Evolutionary conservation across 2,888 invertebrate genomes (phyloP).

Genomic region (Xylophagus ater): DNA sequence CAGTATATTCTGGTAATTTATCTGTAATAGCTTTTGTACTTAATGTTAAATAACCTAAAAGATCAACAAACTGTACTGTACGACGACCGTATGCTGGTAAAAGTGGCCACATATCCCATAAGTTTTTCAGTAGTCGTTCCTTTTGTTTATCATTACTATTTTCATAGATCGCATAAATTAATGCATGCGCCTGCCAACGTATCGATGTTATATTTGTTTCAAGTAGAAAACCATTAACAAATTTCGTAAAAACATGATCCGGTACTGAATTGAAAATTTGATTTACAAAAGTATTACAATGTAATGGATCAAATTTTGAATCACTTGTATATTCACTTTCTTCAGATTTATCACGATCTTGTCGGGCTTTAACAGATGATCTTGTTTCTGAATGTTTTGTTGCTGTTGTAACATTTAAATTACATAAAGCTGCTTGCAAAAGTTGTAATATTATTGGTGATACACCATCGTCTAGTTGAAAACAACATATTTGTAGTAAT

Average conservation of each 20-base stretch:
- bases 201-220: constrained; percentile 88
- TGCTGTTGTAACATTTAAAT: constrained; percentile 34
- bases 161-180: constrained; percentile 73
- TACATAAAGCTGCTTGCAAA: constrained; percentile 78
- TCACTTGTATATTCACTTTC: constrained; percentile 48
- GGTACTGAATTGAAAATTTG: constrained; percentile 55
- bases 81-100: constrained; percentile 84
- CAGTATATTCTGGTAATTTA: constrained; percentile 62
- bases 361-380: constrained; percentile 37
- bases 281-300: constrained; percentile 55
- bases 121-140: constrained; percentile 62
- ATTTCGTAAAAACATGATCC: constrained; percentile 44
- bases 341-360: constrained; percentile 55
- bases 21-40: constrained; percentile 62
- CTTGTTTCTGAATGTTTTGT: constrained; percentile 13
- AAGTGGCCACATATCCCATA: constrained; percentile 88
- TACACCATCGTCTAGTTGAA: constrained; percentile 76
- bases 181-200: constrained; percentile 90
- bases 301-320: constrained; percentile 53
- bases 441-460: constrained; percentile 84
- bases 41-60: constrained; percentile 88
- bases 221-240: constrained; percentile 80
- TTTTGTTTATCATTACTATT: constrained; percentile 70
- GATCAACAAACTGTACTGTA: constrained; percentile 92
- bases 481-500: constrained; percentile 71